These are phyloP conservation scores for Hippolais icterina DNA, from an alignment of 2,113 vertebrate genomes.

Conservation along the genomic window DNA sequence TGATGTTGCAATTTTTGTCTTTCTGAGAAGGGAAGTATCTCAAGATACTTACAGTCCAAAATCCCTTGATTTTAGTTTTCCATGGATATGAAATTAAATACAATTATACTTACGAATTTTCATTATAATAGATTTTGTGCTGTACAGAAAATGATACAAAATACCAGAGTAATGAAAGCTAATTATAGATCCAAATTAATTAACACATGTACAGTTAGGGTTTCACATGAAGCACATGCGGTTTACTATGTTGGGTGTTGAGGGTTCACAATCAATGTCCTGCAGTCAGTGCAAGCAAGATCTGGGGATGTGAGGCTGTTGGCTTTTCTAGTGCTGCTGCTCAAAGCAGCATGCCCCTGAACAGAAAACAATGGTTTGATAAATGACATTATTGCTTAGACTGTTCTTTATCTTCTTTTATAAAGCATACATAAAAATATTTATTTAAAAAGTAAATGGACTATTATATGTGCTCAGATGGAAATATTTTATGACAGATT, in stretches of 20 bases:
- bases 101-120: not conserved
- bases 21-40: not conserved
- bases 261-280: not conserved
- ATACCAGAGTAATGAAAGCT: not conserved
- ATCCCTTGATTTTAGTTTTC: not conserved
- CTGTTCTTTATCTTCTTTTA: not conserved
- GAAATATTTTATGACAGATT: not conserved
- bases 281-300: not conserved
- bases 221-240: not conserved
- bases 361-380: not conserved
- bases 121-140: not conserved
- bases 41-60: not conserved
- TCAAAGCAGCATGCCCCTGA: not conserved
- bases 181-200: not conserved
- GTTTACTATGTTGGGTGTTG: not conserved
- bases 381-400: not conserved
- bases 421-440: not conserved
- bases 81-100: not conserved
- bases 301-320: accelerated
- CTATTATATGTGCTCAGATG: not conserved
- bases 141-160: not conserved
- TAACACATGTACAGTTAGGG: not conserved
- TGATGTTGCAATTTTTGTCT: not conserved
- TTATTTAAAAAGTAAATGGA: not conserved
- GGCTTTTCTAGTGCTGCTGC: not conserved